A percentile compares a stretch with the other conserved stretches of the same genome.
Conservation (phyloP, 2,113 vertebrate genomes). For the Mus spicilegus region DNA sequence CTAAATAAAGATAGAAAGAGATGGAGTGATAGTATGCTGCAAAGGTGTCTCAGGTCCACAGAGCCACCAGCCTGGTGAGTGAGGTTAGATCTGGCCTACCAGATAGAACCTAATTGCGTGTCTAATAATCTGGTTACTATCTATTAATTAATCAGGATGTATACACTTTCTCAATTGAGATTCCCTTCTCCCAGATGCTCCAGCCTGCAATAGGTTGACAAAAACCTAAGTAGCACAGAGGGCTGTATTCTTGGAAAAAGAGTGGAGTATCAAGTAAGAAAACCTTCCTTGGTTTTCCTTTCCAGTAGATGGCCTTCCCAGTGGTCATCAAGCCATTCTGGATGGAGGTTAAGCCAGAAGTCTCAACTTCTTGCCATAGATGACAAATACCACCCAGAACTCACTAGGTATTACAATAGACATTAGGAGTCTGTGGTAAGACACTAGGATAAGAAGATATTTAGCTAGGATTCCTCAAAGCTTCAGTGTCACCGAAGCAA, state of each 20-base stretch:
- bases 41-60: not conserved
- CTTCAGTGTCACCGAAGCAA: not conserved
- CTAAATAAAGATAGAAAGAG: not conserved
- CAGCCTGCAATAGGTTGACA: not conserved
- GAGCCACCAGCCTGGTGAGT: not conserved
- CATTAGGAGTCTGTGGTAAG: not conserved
- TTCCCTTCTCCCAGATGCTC: no score
- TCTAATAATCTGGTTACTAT: not conserved
- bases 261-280: not conserved
- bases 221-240: not conserved
- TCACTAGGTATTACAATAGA: not conserved
- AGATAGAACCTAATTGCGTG: not conserved
- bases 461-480: not conserved
- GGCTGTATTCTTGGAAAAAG: not conserved
- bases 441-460: not conserved
- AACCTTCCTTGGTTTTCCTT: not conserved
- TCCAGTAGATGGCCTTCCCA: not conserved
- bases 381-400: not conserved
- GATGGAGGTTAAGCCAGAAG: not conserved
- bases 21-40: accelerated
- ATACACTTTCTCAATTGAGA: not conserved
- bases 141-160: not conserved
- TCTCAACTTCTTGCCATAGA: not conserved
- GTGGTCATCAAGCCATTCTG: not conserved
- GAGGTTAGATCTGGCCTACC: not conserved